Conservation (phyloP, 2,888 invertebrate species). For the Syrista parreyssii region DNA sequence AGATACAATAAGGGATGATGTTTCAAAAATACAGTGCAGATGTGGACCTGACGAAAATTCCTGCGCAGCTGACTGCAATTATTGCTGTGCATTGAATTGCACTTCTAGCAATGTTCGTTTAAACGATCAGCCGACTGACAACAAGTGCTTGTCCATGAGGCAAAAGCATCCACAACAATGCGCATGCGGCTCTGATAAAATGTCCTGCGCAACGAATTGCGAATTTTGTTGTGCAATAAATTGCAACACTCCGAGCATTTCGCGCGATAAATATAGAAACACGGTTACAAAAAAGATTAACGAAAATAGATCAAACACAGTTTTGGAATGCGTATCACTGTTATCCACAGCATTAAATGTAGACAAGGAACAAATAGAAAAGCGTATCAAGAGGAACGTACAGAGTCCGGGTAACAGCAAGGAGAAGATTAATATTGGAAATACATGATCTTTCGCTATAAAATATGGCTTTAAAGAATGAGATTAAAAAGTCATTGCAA, state of each 20-base stretch:
- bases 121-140: neutral
- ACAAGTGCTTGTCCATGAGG: neutral
- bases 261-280: neutral
- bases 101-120: neutral
- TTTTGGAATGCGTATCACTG: neutral
- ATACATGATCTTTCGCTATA: neutral
- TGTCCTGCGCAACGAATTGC: neutral
- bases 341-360: neutral
- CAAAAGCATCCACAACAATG: neutral
- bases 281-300: neutral
- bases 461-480: no score
- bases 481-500: no score
- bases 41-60: conserved; percentile 8
- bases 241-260: neutral
- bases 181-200: neutral
- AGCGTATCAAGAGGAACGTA: neutral
- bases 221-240: neutral
- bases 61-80: conserved; percentile 14
- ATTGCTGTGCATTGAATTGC: conserved; percentile 14
- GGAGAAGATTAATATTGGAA: neutral
- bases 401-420: neutral
- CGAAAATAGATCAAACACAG: neutral
- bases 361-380: neutral
- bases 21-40: conserved; percentile 3
- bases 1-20: neutral